These are phyloP conservation scores for Phoxinus phoxinus DNA, from an alignment of 2,113 vertebrate genomes.

Conservation along the genomic window DNA sequence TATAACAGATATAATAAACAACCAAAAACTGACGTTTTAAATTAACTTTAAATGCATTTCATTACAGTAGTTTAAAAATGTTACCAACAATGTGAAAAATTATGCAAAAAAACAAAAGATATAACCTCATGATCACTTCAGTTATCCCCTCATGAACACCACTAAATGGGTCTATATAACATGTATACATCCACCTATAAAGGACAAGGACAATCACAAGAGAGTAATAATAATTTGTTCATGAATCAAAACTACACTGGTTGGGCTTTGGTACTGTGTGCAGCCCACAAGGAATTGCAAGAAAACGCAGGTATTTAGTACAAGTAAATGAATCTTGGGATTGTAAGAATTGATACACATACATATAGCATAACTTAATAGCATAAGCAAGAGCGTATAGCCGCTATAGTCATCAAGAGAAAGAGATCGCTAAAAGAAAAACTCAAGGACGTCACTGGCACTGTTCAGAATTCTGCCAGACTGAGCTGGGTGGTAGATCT, in stretches of 20 bases:
- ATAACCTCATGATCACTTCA: too few species aligned
- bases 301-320: neutral
- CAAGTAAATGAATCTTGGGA: neutral
- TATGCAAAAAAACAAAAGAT: neutral
- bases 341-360: neutral
- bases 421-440: neutral
- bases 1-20: too few species aligned
- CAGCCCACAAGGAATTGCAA: neutral
- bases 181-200: neutral
- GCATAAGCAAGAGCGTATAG: too few species aligned
- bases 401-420: too few species aligned
- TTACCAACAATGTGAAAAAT: neutral
- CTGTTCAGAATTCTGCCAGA: neutral
- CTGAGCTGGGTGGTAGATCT: constrained; percentile 8
- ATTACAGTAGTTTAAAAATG: neutral
- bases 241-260: neutral
- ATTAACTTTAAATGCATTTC: neutral
- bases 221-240: neutral
- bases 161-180: neutral
- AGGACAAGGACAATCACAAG: neutral
- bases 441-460: neutral
- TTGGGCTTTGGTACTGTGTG: neutral
- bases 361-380: neutral
- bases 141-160: neutral
- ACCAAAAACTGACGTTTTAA: too few species aligned